Evolutionary conservation across 1,140 invertebrate species (phyloP).

Genomic region (Macrosteles quadrilineatus): DNA sequence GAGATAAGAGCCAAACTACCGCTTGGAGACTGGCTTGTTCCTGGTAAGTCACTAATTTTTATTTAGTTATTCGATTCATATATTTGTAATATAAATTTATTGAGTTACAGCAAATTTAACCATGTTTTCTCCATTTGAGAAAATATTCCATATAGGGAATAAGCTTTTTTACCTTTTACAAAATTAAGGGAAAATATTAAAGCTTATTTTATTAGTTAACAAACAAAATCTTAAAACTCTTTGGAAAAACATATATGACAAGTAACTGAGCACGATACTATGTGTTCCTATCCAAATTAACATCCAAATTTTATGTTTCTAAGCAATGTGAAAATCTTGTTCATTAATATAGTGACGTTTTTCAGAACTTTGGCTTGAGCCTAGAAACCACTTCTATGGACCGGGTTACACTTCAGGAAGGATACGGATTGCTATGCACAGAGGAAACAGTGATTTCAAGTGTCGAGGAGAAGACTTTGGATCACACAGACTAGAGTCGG

Average conservation of each 20-base stretch:
- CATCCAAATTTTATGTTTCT: too few species aligned
- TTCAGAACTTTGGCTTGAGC: conserved; percentile 40
- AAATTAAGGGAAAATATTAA: too few species aligned
- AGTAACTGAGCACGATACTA: neutral
- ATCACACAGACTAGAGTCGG: conserved; percentile 30
- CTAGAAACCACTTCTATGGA: conserved; percentile 38
- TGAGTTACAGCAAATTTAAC: too few species aligned
- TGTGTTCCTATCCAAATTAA: neutral
- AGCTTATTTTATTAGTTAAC: too few species aligned
- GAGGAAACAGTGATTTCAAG: conserved; percentile 36
- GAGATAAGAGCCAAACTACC: conserved; percentile 71
- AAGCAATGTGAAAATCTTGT: neutral
- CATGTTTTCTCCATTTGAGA: too few species aligned
- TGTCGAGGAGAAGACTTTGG: conserved; percentile 32
- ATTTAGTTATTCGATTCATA: too few species aligned
- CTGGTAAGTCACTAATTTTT: conserved; percentile 61
- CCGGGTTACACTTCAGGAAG: conserved; percentile 36
- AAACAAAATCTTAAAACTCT: too few species aligned
- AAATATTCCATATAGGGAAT: too few species aligned
- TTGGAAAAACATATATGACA: conserved; percentile 13
- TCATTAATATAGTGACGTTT: conserved; percentile 20
- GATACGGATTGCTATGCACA: conserved; percentile 33
- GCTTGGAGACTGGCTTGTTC: conserved; percentile 72
- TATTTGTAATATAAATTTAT: too few species aligned
- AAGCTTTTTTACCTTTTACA: too few species aligned